phyloP scores from a whole-genome alignment of 1,140 invertebrate genomes.

The Holotrichia oblita region DNA sequence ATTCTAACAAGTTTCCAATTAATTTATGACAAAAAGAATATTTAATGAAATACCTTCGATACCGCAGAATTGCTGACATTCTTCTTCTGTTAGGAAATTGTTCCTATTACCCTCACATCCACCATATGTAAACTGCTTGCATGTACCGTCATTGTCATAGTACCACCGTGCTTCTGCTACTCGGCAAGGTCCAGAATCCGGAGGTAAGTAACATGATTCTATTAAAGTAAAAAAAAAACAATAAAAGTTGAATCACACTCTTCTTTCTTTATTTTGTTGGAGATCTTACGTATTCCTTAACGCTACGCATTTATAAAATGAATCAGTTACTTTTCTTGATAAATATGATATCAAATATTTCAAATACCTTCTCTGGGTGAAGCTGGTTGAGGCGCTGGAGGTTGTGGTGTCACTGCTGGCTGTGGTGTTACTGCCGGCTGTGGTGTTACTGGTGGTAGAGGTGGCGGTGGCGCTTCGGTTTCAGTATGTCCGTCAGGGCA shows the following conservation, averaged over 20 bases:
- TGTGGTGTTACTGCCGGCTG: too few species aligned
- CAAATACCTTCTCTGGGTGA: too few species aligned
- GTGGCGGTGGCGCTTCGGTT: slow-evolving; percentile 44
- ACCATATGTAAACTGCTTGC: slow-evolving; percentile 82
- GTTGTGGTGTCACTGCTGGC: too few species aligned
- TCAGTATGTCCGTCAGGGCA: slow-evolving; percentile 62
- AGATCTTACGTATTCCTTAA: neutral
- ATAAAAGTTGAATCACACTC: neutral
- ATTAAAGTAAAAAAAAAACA: slow-evolving; percentile 26
- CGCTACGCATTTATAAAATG: neutral
- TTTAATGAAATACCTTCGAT: slow-evolving; percentile 75
- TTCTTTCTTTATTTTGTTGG: neutral
- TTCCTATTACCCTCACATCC: slow-evolving; percentile 90
- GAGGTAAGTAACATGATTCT: slow-evolving; percentile 77
- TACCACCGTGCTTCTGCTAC: slow-evolving; percentile 72
- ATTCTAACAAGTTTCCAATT: too few species aligned
- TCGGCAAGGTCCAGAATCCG: slow-evolving; percentile 76
- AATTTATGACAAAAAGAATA: too few species aligned
- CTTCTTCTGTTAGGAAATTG: slow-evolving; percentile 78
- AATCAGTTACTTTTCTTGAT: neutral
- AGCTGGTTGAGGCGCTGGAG: too few species aligned
- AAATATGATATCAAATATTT: too few species aligned
- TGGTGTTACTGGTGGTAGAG: slow-evolving; percentile 19
- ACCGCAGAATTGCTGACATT: slow-evolving; percentile 80
- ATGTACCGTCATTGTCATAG: slow-evolving; percentile 84